Evolutionary conservation across 1,140 invertebrate species (phyloP).

Genomic region (Coboldia fuscipes): DNA sequence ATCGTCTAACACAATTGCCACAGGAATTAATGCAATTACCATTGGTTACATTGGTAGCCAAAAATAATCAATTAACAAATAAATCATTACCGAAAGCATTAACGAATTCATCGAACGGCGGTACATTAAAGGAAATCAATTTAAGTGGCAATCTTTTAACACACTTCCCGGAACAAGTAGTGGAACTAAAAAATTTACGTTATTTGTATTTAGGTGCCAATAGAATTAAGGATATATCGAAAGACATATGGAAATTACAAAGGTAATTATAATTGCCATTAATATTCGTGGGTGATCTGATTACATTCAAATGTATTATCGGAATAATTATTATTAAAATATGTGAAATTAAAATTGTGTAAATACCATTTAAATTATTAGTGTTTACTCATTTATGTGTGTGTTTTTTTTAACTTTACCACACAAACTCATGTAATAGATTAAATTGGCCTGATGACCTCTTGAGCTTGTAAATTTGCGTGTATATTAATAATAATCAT

Average conservation of each 20-base stretch:
- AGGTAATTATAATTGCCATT: constrained; percentile 26
- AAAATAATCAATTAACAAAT: constrained; percentile 69
- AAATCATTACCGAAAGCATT: constrained; percentile 73
- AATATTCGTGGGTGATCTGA: too few species aligned
- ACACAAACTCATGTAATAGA: too few species aligned
- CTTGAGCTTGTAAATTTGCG: too few species aligned
- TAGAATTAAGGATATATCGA: constrained; percentile 53
- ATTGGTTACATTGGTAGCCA: constrained; percentile 52
- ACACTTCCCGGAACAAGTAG: constrained; percentile 66
- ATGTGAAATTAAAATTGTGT: too few species aligned
- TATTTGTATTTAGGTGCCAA: constrained; percentile 84
- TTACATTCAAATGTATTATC: too few species aligned
- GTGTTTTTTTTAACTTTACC: too few species aligned
- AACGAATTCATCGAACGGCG: constrained; percentile 20
- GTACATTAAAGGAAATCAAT: constrained; percentile 59
- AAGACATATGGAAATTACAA: constrained; percentile 57
- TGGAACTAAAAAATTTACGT: constrained; percentile 51
- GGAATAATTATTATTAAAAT: too few species aligned
- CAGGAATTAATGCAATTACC: constrained; percentile 44
- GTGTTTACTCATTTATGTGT: too few species aligned
- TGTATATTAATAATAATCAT: too few species aligned
- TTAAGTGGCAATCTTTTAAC: constrained; percentile 76
- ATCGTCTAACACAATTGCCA: constrained; percentile 52
- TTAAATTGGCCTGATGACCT: too few species aligned
- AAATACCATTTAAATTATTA: too few species aligned